A percentile compares a stretch with the other conserved stretches of the same genome.
Evolutionary conservation across 1,140 invertebrate genomes (phyloP).

Genomic region (Calliphora vicina): DNA sequence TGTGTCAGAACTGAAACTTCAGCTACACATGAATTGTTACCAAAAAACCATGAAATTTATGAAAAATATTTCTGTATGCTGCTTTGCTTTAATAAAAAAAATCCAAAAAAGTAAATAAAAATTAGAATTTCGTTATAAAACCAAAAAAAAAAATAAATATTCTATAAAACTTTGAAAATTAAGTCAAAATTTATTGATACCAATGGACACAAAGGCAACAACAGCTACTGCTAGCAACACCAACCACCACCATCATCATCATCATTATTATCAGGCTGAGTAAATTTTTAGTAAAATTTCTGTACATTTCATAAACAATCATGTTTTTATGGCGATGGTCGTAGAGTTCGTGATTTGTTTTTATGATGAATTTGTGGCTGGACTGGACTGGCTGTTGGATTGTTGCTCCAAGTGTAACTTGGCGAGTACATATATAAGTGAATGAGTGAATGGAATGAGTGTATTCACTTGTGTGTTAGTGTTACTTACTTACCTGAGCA

Average conservation of each 20-base stretch:
- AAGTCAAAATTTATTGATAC: background rate
- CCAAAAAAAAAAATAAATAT: background rate
- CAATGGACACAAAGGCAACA: background rate
- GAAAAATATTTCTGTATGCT: background rate
- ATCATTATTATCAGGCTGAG: background rate
- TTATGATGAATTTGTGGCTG: background rate
- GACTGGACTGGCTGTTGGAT: too few species aligned
- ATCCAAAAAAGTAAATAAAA: background rate
- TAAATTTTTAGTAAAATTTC: background rate
- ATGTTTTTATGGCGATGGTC: background rate
- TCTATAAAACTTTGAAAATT: background rate
- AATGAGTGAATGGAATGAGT: too few species aligned
- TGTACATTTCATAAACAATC: constrained; percentile 3
- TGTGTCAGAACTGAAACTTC: too few species aligned
- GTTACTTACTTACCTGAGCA: background rate
- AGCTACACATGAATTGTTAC: background rate
- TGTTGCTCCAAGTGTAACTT: background rate
- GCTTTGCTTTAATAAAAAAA: constrained; percentile 1
- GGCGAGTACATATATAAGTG: background rate
- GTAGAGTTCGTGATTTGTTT: constrained; percentile 3
- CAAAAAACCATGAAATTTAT: background rate
- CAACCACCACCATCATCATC: background rate
- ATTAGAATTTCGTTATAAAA: background rate
- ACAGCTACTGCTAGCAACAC: background rate
- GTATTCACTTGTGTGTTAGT: too few species aligned